phyloP scores from a whole-genome alignment of 1,140 invertebrate species.

The Apis cerana region DNA sequence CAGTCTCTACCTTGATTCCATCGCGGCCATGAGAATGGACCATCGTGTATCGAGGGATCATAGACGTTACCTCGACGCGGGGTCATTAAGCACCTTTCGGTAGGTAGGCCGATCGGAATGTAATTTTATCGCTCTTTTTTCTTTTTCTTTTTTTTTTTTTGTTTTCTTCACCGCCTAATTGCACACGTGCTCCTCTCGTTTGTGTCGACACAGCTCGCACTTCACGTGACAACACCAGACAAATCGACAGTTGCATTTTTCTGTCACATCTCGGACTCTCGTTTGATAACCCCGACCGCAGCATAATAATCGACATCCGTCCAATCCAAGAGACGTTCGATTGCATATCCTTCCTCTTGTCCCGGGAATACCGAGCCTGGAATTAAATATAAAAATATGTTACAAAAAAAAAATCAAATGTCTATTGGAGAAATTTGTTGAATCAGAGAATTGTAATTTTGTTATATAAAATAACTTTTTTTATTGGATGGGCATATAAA shows the following conservation, averaged over 20 bases:
- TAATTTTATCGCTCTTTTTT: slow-evolving; percentile 13
- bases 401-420: neutral
- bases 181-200: slow-evolving; percentile 91
- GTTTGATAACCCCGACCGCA: slow-evolving; percentile 96
- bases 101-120: slow-evolving; percentile 57
- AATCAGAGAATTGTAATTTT: neutral
- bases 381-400: slow-evolving; percentile 48
- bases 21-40: neutral
- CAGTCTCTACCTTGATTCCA: neutral
- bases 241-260: slow-evolving; percentile 96
- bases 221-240: slow-evolving; percentile 96
- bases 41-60: slow-evolving; percentile 13
- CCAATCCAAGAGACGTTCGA: slow-evolving; percentile 88
- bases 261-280: slow-evolving; percentile 89
- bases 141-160: neutral
- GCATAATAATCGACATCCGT: slow-evolving; percentile 92
- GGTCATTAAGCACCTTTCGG: slow-evolving; percentile 51
- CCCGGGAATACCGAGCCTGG: slow-evolving; percentile 90
- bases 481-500: no score
- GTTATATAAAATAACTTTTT: no score
- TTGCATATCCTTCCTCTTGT: slow-evolving; percentile 93
- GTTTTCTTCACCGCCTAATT: slow-evolving; percentile 83
- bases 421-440: no score
- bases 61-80: slow-evolving; percentile 16
- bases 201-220: slow-evolving; percentile 91